A percentile compares a stretch with the other conserved stretches of the same genome.
These are phyloP conservation scores for Tachina fera DNA, from an alignment of 2,888 invertebrate genomes.

Conservation along the genomic window DNA sequence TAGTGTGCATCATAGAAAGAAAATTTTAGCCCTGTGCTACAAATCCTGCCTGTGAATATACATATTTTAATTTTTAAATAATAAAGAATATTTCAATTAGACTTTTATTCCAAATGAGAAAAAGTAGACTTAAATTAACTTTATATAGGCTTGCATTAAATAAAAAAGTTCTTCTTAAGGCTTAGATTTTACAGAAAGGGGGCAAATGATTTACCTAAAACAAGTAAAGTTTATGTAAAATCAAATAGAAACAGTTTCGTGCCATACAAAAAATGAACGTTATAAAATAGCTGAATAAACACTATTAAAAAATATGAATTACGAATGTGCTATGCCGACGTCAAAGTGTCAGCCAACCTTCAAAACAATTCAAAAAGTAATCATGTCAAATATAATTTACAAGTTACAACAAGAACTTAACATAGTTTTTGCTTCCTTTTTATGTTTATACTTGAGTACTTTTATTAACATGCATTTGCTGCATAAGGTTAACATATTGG, in stretches of 20 bases:
- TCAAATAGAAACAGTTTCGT: slow-evolving; percentile 27
- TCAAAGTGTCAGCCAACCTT: slow-evolving; percentile 54
- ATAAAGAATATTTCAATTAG: too few relatives aligned
- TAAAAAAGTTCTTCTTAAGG: too few relatives aligned
- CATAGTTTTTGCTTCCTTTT: not conserved
- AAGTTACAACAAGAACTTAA: slow-evolving; percentile 50
- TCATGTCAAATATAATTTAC: slow-evolving; percentile 68
- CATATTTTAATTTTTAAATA: too few relatives aligned
- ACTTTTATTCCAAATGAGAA: too few relatives aligned
- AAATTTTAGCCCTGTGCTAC: too few relatives aligned
- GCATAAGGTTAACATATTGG: not conserved
- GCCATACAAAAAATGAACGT: slow-evolving; percentile 21
- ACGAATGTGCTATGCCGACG: slow-evolving; percentile 34
- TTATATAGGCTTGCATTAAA: too few relatives aligned
- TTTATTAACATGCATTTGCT: not conserved
- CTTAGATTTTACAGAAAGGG: too few relatives aligned
- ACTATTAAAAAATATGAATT: slow-evolving; percentile 51
- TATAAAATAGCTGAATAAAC: slow-evolving; percentile 50
- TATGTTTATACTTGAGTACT: not conserved
- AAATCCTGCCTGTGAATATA: too few relatives aligned
- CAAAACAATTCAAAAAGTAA: slow-evolving; percentile 65
- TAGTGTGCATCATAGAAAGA: too few relatives aligned
- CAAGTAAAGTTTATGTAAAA: not conserved
- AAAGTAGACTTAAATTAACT: too few relatives aligned
- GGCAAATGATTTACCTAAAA: not conserved